A percentile compares a stretch with the other conserved stretches of the same genome.
Evolutionary conservation across 2,113 vertebrate species (phyloP).

Genomic region (Cyanoliseus patagonus): DNA sequence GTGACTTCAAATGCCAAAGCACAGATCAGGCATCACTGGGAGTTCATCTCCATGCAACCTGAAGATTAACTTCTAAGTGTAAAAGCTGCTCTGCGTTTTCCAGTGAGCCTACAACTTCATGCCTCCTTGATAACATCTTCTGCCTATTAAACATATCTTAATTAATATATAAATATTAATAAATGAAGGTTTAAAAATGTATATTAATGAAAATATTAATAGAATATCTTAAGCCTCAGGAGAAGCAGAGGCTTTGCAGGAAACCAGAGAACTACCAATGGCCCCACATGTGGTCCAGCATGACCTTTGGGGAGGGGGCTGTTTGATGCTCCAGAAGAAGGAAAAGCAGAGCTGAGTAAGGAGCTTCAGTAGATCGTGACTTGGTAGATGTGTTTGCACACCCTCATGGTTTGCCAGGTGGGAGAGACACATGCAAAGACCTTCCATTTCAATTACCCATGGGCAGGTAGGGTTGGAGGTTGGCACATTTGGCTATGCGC

Average conservation of each 20-base stretch:
- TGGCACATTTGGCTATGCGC: fast-evolving
- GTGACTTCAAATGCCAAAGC: neutral
- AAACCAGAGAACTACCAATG: neutral
- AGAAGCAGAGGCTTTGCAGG: neutral
- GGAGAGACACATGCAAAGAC: neutral
- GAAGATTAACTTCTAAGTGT: constrained; percentile 14
- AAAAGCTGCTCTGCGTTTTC: constrained; percentile 12
- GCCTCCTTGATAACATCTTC: neutral
- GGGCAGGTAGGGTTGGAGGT: neutral
- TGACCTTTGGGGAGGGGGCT: neutral
- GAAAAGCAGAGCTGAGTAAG: neutral
- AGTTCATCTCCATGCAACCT: neutral
- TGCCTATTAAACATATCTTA: neutral
- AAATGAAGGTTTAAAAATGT: neutral
- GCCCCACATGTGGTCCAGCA: neutral
- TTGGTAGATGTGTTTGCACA: neutral
- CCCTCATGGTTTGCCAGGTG: neutral
- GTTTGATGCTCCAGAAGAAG: neutral
- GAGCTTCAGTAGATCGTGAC: neutral
- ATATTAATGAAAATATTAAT: neutral
- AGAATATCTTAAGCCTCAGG: neutral
- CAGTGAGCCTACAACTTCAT: neutral
- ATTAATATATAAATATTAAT: neutral
- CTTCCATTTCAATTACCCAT: neutral
- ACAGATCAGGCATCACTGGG: neutral